Conservation (phyloP, 2,797 vertebrate species). For the Menidia menidia region DNA sequence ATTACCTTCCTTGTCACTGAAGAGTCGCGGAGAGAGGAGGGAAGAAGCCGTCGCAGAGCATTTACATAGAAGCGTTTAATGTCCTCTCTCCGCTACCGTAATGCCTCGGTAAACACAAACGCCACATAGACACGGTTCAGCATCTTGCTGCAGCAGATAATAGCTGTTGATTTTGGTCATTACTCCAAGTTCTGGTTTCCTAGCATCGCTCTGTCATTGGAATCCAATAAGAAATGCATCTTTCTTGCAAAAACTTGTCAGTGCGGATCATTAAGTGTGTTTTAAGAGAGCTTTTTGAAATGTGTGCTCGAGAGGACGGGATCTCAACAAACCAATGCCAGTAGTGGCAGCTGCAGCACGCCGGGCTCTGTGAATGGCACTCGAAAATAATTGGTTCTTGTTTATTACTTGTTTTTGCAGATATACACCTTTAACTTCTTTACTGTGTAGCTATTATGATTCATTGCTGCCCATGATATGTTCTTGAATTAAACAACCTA, state of each 20-base stretch:
- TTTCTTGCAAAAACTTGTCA: conserved; percentile 46
- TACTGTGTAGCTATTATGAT: conserved; percentile 70
- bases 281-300: conserved; percentile 57
- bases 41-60: conserved; percentile 71
- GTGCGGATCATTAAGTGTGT: conserved; percentile 50
- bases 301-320: conserved; percentile 31
- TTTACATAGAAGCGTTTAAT: conserved; percentile 74
- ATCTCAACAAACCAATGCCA: conserved; percentile 33
- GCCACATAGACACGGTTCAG: conserved; percentile 50
- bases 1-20: conserved; percentile 79
- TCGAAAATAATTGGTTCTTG: conserved; percentile 76
- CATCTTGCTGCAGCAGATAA: conserved; percentile 48
- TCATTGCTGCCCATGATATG: conserved; percentile 69
- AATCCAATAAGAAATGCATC: conserved; percentile 55
- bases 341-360: conserved; percentile 18
- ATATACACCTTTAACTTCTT: conserved; percentile 72
- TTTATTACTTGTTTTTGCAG: conserved; percentile 69
- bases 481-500: conserved; percentile 73
- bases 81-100: conserved; percentile 71
- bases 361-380: conserved; percentile 49
- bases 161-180: conserved; percentile 65
- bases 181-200: conserved; percentile 50
- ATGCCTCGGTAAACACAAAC: conserved; percentile 72
- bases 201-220: conserved; percentile 27
- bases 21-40: conserved; percentile 64